Base-by-base conservation (phyloP, 1,140 invertebrate species). In the Oncopodura yosiiana region DNA sequence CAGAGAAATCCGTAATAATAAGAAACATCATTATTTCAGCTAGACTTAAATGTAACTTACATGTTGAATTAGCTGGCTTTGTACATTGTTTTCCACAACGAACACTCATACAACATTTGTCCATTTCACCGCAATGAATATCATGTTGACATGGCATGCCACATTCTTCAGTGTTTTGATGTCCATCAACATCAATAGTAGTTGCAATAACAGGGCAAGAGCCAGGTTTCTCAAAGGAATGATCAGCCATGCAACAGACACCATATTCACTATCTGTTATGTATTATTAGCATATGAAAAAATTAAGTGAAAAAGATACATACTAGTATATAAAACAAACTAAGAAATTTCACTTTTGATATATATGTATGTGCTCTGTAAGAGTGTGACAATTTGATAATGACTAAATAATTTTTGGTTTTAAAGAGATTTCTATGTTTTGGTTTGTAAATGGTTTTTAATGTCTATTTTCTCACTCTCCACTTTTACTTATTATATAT, bases 221-320 rank as follows among this genome's bases (percentile, higher is more conserved):
- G 2, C 85, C 86, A 0, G 83, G 76, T 66, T 87, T 84, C 60
- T 83, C 74, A 32, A 87, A 76, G 63, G 79, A 78, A 46, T 85
- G 62, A 2, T 78, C 82, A 8, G 81, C 80, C n/a, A 84, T 84
- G 66, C 86, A 89, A 66, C 86, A 90, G 1, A 89, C 84, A 0
- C 87, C 87, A 66, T 90, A 90, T 59, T 90, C 86, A 61, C 86
- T 84, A 52, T 81, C 80, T 71, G 70, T 46, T 39, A 39, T 49
- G 19, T 52, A 39, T 54, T 19, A 24, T 19, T 54, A 43, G 14
- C 14, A 18, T 54, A 24, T 38, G 21, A n/a, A 54, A 18, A 9
- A 32, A 29, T 48, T 3, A 30, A 29, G 27, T 11, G 9, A 27
- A 36, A 3, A 6, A n/a, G 2, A 50, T 3, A 23, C 14, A 12